A percentile compares a stretch with the other conserved stretches of the same genome.
Conservation (phyloP, 2,888 invertebrate genomes). For the Chorisops tibialis region DNA sequence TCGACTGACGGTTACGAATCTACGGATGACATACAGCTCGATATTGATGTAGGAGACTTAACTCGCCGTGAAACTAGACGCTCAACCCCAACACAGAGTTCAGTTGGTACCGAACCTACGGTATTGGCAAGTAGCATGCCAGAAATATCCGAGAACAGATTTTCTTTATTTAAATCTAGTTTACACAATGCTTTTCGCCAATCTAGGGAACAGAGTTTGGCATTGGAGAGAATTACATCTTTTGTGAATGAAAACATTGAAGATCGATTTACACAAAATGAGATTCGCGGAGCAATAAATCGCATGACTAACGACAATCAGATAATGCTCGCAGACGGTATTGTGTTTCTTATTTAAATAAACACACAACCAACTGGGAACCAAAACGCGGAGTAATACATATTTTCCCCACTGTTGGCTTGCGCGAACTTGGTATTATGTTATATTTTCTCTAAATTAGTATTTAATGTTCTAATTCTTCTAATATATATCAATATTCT, state of each 20-base stretch:
- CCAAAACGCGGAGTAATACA: no score
- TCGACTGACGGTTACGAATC: slow-evolving; percentile 37
- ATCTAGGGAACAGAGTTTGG: slow-evolving; percentile 71
- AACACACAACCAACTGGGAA: no score
- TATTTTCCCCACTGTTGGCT: no score
- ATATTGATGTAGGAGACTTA: slow-evolving; percentile 48
- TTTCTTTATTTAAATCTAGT: slow-evolving; percentile 68
- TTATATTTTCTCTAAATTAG: no score
- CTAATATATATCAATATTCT: no score
- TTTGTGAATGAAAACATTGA: slow-evolving; percentile 63
- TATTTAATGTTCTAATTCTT: no score
- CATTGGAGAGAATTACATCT: slow-evolving; percentile 62
- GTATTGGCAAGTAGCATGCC: slow-evolving; percentile 35
- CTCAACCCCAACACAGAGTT: slow-evolving; percentile 35
- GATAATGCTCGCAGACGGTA: slow-evolving; percentile 84
- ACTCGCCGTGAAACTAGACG: slow-evolving; percentile 47
- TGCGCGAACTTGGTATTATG: no score
- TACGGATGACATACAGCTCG: slow-evolving; percentile 43
- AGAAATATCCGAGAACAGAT: slow-evolving; percentile 51
- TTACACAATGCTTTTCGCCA: slow-evolving; percentile 74
- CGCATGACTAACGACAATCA: slow-evolving; percentile 88
- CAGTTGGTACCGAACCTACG: slow-evolving; percentile 23
- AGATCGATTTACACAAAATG: slow-evolving; percentile 61
- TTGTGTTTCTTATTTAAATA: slow-evolving; percentile 76
- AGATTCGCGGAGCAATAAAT: slow-evolving; percentile 74